Evolutionary conservation across 2,797 vertebrate species (phyloP).

Genomic region (Helarctos malayanus): DNA sequence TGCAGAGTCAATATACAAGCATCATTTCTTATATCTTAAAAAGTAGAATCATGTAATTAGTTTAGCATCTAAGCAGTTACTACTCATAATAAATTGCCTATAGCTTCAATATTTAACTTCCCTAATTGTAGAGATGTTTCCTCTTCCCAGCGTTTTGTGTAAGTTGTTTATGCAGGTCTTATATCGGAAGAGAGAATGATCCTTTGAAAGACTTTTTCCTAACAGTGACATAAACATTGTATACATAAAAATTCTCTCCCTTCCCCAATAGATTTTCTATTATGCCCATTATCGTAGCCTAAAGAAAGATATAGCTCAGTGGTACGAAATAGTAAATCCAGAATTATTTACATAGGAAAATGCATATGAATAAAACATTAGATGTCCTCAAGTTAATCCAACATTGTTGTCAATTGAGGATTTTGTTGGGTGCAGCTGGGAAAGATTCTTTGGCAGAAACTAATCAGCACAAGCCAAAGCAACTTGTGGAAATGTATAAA

Average conservation of each 20-base stretch:
- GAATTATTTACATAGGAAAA: constrained; percentile 16
- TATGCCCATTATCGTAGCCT: constrained; percentile 30
- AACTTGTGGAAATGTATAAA: constrained; percentile 41
- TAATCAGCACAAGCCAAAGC: not conserved
- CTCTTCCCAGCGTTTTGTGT: not conserved
- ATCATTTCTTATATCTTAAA: constrained; percentile 38
- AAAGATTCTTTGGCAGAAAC: not conserved
- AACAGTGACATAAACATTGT: not conserved
- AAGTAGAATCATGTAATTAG: constrained; percentile 57
- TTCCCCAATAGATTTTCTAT: not conserved
- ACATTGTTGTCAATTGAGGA: not conserved
- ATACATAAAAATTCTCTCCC: not conserved
- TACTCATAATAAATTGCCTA: not conserved
- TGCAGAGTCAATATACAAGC: constrained; percentile 65
- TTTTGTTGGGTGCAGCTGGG: not conserved
- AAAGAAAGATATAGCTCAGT: not conserved
- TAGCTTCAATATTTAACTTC: constrained; percentile 8
- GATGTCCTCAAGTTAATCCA: constrained; percentile 30
- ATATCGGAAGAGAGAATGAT: not conserved
- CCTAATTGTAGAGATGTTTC: constrained; percentile 38
- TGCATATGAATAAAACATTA: not conserved
- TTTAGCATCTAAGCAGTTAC: constrained; percentile 61
- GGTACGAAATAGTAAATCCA: not conserved
- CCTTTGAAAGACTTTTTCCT: not conserved
- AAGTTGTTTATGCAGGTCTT: not conserved